phyloP scores from a whole-genome alignment of 2,113 vertebrate species.

The Poeciliopsis prolifica region DNA sequence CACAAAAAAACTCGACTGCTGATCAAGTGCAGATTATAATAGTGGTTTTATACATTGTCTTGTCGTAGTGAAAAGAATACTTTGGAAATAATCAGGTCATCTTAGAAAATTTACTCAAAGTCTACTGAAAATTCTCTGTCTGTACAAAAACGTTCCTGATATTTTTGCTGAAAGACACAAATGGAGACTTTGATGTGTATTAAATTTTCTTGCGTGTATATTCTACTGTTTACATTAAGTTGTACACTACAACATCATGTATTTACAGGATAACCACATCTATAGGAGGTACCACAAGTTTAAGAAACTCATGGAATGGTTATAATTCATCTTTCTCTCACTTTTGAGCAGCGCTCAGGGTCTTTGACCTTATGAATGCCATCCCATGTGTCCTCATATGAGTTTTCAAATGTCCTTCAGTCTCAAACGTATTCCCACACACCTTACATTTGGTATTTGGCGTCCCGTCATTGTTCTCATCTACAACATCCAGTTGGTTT shows the following conservation, averaged over 20 bases:
- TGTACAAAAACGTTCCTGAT: constrained; percentile 85
- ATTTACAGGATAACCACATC: constrained; percentile 33
- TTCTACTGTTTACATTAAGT: constrained; percentile 55
- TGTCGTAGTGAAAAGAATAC: constrained; percentile 44
- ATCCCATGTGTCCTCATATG: constrained; percentile 99
- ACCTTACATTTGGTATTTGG: constrained; percentile 91
- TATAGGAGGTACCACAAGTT: constrained; percentile 16
- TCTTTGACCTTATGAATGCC: constrained; percentile 99
- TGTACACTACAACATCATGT: constrained; percentile 41
- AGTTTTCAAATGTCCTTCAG: constrained; percentile 92
- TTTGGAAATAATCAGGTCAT: constrained; percentile 66
- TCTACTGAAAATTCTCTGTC: constrained; percentile 89
- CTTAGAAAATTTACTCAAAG: constrained; percentile 81
- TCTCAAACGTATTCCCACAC: constrained; percentile 93
- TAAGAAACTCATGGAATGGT: constrained; percentile 34
- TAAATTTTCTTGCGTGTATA: constrained; percentile 74
- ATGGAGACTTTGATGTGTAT: constrained; percentile 84
- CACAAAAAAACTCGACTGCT: constrained; percentile 40
- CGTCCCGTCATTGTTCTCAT: constrained; percentile 64
- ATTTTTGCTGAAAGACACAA: constrained; percentile 87
- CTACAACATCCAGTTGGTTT: constrained; percentile 78
- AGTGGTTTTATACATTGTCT: constrained; percentile 37
- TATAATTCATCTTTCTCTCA: constrained; percentile 66
- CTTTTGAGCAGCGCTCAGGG: constrained; percentile 87
- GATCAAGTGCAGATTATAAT: constrained; percentile 41